Conservation (phyloP, 2,113 vertebrate genomes). For the Anas platyrhynchos region DNA sequence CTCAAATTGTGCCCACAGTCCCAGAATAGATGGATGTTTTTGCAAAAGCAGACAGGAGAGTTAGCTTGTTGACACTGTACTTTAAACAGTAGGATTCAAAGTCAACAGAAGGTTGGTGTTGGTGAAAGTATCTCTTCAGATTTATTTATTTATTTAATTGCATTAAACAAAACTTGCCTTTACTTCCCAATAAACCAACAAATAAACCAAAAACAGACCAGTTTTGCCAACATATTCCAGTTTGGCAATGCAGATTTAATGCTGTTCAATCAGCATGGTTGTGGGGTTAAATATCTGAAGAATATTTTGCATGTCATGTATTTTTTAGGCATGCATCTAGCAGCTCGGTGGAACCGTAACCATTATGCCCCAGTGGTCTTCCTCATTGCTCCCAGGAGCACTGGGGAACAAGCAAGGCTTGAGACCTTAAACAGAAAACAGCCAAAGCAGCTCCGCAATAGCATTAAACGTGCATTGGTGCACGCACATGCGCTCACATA, state of each 20-base stretch:
- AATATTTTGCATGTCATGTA: accelerated
- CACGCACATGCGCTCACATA: accelerated
- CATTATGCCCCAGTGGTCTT: neutral
- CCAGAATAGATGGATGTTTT: neutral
- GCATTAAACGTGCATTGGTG: accelerated
- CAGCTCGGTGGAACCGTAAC: neutral
- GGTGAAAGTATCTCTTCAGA: neutral
- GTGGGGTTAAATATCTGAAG: neutral
- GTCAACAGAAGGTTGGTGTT: neutral
- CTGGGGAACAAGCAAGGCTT: neutral
- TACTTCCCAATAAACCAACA: neutral
- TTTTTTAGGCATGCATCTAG: neutral
- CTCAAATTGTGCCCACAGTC: neutral
- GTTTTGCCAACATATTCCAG: neutral
- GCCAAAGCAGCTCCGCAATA: neutral
- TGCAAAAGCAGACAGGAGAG: neutral
- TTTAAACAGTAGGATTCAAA: neutral
- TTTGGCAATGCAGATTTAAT: neutral
- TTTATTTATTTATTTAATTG: neutral
- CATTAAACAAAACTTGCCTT: neutral
- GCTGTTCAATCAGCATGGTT: accelerated
- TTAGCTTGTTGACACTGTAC: neutral
- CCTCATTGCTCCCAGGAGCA: neutral
- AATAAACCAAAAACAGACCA: neutral
- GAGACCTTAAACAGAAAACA: neutral